A percentile compares a stretch with the other conserved stretches of the same genome.
Evolutionary conservation across 2,797 vertebrate species (phyloP).

Genomic region (Erethizon dorsatum): DNA sequence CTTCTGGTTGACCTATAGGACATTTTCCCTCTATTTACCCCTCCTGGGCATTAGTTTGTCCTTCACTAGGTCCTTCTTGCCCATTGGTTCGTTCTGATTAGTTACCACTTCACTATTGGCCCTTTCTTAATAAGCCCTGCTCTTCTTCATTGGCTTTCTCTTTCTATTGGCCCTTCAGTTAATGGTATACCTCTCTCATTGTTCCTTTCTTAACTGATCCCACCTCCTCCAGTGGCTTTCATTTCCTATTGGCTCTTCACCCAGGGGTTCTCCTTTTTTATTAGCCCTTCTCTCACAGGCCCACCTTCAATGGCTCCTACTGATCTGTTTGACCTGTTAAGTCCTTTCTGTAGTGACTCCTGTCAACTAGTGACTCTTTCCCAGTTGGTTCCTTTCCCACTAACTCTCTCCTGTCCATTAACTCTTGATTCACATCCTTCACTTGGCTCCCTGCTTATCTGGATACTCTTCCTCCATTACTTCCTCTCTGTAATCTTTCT

Average conservation of each 20-base stretch:
- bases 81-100: not conserved
- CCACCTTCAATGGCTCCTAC: not conserved
- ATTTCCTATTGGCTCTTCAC: not conserved
- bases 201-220: not conserved
- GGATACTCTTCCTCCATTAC: not conserved
- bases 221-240: not conserved
- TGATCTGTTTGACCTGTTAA: not conserved
- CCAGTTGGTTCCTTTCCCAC: not conserved
- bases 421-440: not conserved
- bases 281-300: not conserved
- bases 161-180: not conserved
- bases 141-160: not conserved
- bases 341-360: not conserved
- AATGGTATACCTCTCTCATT: not conserved
- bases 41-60: not conserved
- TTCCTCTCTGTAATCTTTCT: not conserved
- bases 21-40: not conserved
- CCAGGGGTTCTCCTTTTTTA: not conserved
- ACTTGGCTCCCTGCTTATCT: not conserved
- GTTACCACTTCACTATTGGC: not conserved
- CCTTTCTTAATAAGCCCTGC: not conserved
- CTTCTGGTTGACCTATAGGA: not conserved
- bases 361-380: not conserved
- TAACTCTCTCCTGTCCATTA: not conserved
- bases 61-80: not conserved